phyloP scores from a whole-genome alignment of 2,113 vertebrate genomes.

The Vimba vimba region DNA sequence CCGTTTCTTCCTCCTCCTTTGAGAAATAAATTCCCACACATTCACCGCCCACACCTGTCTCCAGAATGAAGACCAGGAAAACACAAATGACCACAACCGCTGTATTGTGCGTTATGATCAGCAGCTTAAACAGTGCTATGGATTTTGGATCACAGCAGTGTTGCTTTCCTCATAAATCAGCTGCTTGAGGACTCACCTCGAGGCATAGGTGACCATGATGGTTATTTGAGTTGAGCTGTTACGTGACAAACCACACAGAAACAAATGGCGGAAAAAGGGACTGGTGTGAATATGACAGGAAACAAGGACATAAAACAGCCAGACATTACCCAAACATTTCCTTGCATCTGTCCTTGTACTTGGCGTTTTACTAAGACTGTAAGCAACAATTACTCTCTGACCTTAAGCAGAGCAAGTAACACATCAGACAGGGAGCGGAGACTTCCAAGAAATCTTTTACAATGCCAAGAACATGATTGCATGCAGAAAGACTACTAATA shows the following conservation, averaged over 20 bases:
- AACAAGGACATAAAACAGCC: constrained; percentile 2
- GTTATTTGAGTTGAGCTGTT: background rate
- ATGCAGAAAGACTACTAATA: background rate
- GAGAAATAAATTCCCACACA: constrained; percentile 8
- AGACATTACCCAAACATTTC: background rate
- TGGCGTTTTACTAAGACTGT: background rate
- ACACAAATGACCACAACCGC: background rate
- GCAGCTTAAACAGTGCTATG: background rate
- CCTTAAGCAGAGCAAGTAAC: background rate
- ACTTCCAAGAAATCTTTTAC: background rate
- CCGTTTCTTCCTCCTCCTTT: background rate
- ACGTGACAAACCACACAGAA: background rate
- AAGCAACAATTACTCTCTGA: constrained; percentile 17
- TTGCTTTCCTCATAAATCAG: background rate
- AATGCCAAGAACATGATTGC: background rate
- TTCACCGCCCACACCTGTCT: constrained; percentile 8
- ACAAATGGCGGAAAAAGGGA: background rate
- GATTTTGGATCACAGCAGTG: background rate
- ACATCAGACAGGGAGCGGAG: background rate
- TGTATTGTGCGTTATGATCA: constrained; percentile 18
- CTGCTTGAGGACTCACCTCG: background rate
- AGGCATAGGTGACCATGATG: background rate
- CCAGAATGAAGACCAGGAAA: background rate
- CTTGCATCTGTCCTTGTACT: background rate
- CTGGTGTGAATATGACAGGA: background rate